Percentiles rank a stretch among this genome's conserved stretches.
phyloP scores from a whole-genome alignment of 35 echinoderm and acorn worm genomes.

The Antedon bifida region DNA sequence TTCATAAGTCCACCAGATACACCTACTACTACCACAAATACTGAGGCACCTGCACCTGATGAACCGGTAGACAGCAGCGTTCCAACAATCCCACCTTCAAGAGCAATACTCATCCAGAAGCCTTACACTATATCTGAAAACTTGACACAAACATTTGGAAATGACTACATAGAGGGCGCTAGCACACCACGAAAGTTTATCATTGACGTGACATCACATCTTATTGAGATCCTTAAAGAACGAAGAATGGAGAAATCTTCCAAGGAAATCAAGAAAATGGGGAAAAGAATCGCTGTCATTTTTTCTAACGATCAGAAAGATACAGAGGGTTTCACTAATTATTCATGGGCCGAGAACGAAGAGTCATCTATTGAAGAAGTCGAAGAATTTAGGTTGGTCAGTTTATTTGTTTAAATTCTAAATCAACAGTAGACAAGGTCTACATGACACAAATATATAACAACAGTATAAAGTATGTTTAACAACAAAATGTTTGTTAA shows the following conservation, averaged over 20 bases:
- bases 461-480: background rate
- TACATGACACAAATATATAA: too few species aligned
- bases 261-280: background rate
- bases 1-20: background rate
- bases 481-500: background rate
- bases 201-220: background rate
- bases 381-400: background rate
- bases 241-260: background rate
- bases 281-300: background rate
- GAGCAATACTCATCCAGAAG: background rate
- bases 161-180: background rate
- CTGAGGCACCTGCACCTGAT: background rate
- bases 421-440: too few species aligned
- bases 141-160: background rate
- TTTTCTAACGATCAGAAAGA: background rate
- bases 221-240: background rate
- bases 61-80: background rate
- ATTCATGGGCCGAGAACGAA: background rate
- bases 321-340: background rate
- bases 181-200: background rate
- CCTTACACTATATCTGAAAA: background rate
- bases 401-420: too few species aligned
- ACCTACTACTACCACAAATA: background rate
- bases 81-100: background rate
- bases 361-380: background rate